These are phyloP conservation scores for Mastomys natalensis DNA, from an alignment of 2,113 vertebrate species.

Conservation along the genomic window DNA sequence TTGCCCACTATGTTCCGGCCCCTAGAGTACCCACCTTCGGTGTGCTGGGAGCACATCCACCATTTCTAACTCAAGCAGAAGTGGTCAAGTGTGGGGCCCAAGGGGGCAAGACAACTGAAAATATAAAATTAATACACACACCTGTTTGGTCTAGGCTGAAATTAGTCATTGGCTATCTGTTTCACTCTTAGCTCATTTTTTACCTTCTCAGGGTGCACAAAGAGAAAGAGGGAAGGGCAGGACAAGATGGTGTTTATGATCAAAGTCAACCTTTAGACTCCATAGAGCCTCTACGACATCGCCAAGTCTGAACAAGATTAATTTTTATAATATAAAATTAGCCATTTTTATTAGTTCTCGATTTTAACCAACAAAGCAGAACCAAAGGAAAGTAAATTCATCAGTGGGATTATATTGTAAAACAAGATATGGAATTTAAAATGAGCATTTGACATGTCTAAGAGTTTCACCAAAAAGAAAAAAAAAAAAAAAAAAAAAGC, in stretches of 20 bases:
- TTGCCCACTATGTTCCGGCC: background rate
- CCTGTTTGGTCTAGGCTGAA: background rate
- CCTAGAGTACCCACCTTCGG: background rate
- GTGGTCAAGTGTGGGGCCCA: background rate
- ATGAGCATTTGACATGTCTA: constrained; percentile 19
- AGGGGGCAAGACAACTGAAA: background rate
- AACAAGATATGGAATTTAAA: constrained; percentile 47
- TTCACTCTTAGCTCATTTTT: constrained; percentile 26
- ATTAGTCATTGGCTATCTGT: background rate
- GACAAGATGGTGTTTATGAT: background rate
- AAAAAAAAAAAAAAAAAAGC: background rate
- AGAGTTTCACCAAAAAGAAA: constrained; percentile 19
- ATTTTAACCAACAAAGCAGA: constrained; percentile 14
- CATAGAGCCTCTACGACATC: background rate
- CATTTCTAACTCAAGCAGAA: background rate
- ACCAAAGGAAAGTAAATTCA: constrained; percentile 27
- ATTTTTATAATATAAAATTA: background rate
- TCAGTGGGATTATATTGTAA: background rate
- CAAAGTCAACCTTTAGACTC: background rate
- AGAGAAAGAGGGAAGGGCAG: background rate
- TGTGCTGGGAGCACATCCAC: background rate
- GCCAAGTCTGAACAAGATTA: background rate
- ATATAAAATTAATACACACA: background rate
- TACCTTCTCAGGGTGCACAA: constrained; percentile 34
- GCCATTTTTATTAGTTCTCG: constrained; percentile 53